These are phyloP conservation scores for Andinoacara biseriatus DNA, from an alignment of 2,113 vertebrate genomes.

Conservation along the genomic window DNA sequence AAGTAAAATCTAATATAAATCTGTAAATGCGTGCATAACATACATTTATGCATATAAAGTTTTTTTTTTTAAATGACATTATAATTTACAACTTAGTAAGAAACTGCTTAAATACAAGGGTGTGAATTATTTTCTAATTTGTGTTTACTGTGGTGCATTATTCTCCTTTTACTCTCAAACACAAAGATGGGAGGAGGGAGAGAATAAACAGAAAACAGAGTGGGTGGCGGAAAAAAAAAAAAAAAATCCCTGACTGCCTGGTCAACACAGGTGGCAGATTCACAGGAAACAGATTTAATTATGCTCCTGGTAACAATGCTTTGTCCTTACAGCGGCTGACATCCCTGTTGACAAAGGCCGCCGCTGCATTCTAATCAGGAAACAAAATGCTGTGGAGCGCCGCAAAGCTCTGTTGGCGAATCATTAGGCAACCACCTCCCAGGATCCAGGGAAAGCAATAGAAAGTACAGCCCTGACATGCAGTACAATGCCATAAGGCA, in stretches of 20 bases:
- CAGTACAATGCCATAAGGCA: constrained; percentile 65
- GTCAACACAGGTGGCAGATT: constrained; percentile 83
- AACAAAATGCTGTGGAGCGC: constrained; percentile 90
- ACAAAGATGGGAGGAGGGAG: constrained; percentile 35
- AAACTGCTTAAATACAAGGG: neutral
- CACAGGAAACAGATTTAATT: constrained; percentile 91
- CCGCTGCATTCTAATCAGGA: constrained; percentile 94
- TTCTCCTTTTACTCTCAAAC: constrained; percentile 4
- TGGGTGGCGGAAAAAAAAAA: constrained; percentile 37
- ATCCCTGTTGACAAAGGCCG: constrained; percentile 93
- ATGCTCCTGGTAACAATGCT: constrained; percentile 92
- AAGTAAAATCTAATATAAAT: neutral
- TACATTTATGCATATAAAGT: neutral
- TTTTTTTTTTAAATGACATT: neutral
- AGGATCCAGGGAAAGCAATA: constrained; percentile 76
- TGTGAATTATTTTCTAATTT: constrained; percentile 13
- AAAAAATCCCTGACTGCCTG: constrained; percentile 72
- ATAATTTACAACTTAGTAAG: neutral
- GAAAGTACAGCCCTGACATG: constrained; percentile 69
- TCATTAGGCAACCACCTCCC: constrained; percentile 88
- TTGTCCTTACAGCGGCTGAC: constrained; percentile 89
- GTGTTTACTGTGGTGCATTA: constrained; percentile 7
- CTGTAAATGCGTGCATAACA: neutral
- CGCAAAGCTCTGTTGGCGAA: constrained; percentile 85
- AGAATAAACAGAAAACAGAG: constrained; percentile 51